Evolutionary conservation across 2,113 vertebrate genomes (phyloP), one percentile per base, ranked within the genome.

Genomic region (Triplophysa dalaica): DNA sequence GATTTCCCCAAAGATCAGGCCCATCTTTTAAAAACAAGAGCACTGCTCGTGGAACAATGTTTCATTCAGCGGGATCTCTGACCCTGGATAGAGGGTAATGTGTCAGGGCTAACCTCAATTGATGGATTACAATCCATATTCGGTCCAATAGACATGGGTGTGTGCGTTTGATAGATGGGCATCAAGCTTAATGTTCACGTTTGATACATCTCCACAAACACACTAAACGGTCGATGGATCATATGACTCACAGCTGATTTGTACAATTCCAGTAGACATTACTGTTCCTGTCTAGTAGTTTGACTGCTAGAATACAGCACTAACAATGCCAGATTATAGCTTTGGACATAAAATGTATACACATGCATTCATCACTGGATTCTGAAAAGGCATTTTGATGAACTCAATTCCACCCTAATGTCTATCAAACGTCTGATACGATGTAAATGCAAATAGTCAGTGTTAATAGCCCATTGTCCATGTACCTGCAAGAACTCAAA

Each of bases 371-470:
- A 61, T 78, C 22, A 48, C 21, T 58, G 67, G 33, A 70, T 19
- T 63, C 54, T 54, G 26, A 69, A 77, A 5, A 26, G 33, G 60
- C n/a, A 22, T 56, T 38, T 38, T 6, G 61, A 67, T 73, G 0
- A 62, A 56, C 69, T 82, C 24, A 29, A 38, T 60, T 61, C 38
- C 16, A 19, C 63, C 21, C 70, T 41, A 22, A 48, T 75, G 77
- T 75, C 33, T 83, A 60, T 52, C 56, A 66, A 43, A 79, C 58
- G 50, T 21, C 52, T 21, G 22, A 64, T 70, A 62, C 1, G 22
- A 5, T n/a, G n/a, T 75, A 68, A 63, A 75, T 75, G 50, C 62
- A 74, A 78, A 78, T 78, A 48, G 61, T 78, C 58, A 7, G 24
- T 66, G 29, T 73, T 29, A 24, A 54, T 70, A 11, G 66, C 63